phyloP scores from a whole-genome alignment of 2,113 vertebrate genomes.

The Brevimyrus niger region DNA sequence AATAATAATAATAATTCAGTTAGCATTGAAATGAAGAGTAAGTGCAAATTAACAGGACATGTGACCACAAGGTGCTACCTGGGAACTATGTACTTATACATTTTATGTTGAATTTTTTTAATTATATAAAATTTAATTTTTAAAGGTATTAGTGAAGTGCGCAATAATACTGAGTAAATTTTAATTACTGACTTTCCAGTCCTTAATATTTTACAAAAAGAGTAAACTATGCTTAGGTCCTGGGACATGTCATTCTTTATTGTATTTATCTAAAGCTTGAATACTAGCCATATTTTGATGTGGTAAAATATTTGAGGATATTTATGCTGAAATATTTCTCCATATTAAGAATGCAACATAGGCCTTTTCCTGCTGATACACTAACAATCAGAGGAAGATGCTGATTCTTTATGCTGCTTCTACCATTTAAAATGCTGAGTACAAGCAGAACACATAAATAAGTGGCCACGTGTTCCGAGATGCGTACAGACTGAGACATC shows the following conservation, averaged over 20 bases:
- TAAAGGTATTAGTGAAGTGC: neutral
- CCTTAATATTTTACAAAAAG: neutral
- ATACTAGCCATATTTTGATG: neutral
- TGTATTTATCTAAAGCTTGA: neutral
- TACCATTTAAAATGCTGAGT: conserved; percentile 50
- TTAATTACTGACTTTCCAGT: neutral
- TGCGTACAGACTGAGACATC: conserved; percentile 54
- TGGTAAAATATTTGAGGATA: neutral
- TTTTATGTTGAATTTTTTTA: neutral
- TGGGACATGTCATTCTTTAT: neutral
- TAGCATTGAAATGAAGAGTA: neutral
- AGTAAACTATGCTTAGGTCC: neutral
- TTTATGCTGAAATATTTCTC: conserved; percentile 4
- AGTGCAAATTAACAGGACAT: conserved; percentile 41
- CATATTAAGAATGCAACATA: conserved; percentile 36
- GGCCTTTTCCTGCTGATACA: conserved; percentile 32
- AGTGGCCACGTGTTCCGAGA: conserved; percentile 46
- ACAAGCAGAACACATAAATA: conserved; percentile 61
- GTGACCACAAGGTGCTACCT: conserved; percentile 48
- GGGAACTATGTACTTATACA: neutral
- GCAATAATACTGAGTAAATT: neutral
- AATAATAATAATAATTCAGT: neutral
- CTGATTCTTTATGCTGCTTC: conserved; percentile 49
- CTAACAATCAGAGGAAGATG: conserved; percentile 39
- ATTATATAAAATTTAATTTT: no score